Evolutionary conservation across 2,888 invertebrate genomes (phyloP).

Genomic region (Sphecodes monilicornis): DNA sequence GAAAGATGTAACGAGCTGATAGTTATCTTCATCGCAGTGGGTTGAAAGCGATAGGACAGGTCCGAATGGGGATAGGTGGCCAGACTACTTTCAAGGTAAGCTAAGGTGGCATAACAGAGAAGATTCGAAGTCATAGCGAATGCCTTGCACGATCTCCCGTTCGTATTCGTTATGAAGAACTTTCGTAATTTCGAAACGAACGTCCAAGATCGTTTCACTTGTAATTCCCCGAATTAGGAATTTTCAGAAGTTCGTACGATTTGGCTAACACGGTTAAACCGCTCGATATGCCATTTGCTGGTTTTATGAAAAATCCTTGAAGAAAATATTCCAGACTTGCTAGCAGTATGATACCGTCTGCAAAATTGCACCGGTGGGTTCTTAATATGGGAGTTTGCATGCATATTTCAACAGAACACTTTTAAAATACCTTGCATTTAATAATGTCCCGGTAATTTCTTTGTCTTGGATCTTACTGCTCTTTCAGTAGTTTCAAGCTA

Average conservation of each 20-base stretch:
- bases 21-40: constrained; percentile 77
- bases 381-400: not conserved
- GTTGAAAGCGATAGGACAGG: constrained; percentile 69
- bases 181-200: constrained; percentile 25
- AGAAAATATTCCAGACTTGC: not conserved
- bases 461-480: not conserved
- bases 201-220: not conserved
- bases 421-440: not conserved
- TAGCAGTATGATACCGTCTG: not conserved
- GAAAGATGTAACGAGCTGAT: constrained; percentile 79
- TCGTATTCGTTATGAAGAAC: constrained; percentile 61
- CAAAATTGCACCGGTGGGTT: not conserved
- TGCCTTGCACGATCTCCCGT: constrained; percentile 62
- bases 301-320: not conserved
- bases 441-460: not conserved
- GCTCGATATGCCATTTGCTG: not conserved
- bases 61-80: constrained; percentile 60
- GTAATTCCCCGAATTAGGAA: not conserved
- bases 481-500: not conserved
- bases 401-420: not conserved
- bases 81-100: constrained; percentile 55
- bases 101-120: constrained; percentile 63
- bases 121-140: constrained; percentile 62
- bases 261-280: not conserved
- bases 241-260: not conserved